Evolutionary conservation across 2,113 vertebrate species (phyloP), one percentile per base, ranked within the genome.

Genomic region (Bujurquina vittata): DNA sequence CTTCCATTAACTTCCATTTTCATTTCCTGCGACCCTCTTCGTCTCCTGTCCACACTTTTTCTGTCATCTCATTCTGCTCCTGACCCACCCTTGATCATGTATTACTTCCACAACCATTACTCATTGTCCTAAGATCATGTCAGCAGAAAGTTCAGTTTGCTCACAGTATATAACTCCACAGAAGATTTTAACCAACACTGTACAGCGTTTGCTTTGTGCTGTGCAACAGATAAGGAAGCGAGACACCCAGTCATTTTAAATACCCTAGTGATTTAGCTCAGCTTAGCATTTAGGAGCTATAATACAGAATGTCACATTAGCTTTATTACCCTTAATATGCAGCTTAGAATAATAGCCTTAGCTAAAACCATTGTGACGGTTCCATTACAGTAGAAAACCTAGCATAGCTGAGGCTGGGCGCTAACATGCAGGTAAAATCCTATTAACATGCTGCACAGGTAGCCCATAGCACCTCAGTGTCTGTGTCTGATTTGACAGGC

Each of bases 401-500:
- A 87, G 84, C 84, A 80, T 80, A 77, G 88, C 85, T 84, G 74
- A 75, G 74, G 29, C 63, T 52, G 58, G 33, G 75, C 3, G 31
- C 87, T 90, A 91, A 93, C 84, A 85, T 58, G 88, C 88, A 91
- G 87, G 91, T 94, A 62, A 80, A 92, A 90, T 85, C 81, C 86
- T 76, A 94, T 94, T 93, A 92, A 58, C 89, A 93, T 93, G 91
- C 94, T 80, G 84, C 81, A 73, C 88, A 92, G 86, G 92, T 92
- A 91, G 83, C 74, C 69, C 55, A 62, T 55, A 88, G 86, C 37
- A 80, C 85, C 83, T 89, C 92, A 81, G 89, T 92, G 87, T 94
- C 91, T 88, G 88, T 92, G 88, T 92, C 92, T 92, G 92, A 94
- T 93, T 93, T 93, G 92, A 94, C 93, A 93, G 93, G 88, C 84